Percentiles rank a stretch among this genome's conserved stretches.
Evolutionary conservation across 2,888 invertebrate species (phyloP).

Genomic region (Lithosia quadra): DNA sequence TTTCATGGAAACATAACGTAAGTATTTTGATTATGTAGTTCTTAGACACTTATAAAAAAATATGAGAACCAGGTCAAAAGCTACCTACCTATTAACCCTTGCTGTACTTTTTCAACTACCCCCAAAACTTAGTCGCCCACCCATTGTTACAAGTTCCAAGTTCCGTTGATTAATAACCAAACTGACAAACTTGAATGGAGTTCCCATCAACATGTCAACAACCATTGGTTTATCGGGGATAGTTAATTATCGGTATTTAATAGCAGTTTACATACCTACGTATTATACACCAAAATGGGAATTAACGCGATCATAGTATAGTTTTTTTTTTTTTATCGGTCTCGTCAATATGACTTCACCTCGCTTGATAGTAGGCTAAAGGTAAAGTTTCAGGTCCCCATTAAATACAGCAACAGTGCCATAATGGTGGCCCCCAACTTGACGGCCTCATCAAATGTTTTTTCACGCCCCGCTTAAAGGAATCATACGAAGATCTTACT

Average conservation of each 20-base stretch:
- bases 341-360: too few species aligned
- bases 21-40: neutral
- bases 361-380: too few species aligned
- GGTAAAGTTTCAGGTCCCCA: too few species aligned
- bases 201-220: constrained; percentile 37
- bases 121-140: neutral
- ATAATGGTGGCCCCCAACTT: too few species aligned
- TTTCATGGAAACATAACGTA: too few species aligned
- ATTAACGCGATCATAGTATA: too few species aligned
- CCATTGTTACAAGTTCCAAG: constrained; percentile 4
- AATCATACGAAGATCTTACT: too few species aligned
- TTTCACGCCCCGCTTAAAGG: too few species aligned
- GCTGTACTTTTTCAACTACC: neutral
- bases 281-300: neutral
- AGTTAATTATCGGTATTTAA: constrained; percentile 12
- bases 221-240: constrained; percentile 23
- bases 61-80: neutral
- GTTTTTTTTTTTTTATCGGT: too few species aligned
- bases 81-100: neutral
- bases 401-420: too few species aligned
- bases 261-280: neutral
- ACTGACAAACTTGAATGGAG: constrained; percentile 41
- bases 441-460: too few species aligned
- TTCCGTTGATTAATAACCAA: constrained; percentile 29
- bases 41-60: neutral